phyloP scores from a whole-genome alignment of 1,140 invertebrate species.

The Drosophila kepulauana region DNA sequence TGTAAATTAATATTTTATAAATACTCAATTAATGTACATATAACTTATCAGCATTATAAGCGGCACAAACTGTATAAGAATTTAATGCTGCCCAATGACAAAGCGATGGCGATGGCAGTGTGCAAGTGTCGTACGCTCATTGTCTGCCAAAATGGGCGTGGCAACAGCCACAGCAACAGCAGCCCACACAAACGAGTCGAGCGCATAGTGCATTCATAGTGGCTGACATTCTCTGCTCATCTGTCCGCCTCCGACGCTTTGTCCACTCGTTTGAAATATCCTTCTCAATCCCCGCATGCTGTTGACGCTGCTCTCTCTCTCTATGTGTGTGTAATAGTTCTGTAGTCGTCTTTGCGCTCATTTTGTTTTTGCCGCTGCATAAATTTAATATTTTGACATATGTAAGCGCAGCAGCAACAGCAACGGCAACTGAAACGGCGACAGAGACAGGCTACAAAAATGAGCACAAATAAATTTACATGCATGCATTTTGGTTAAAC shows the following conservation, averaged over 20 bases:
- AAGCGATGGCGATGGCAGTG: slow-evolving; percentile 3
- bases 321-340: slow-evolving; percentile 35
- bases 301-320: background rate
- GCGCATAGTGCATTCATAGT: slow-evolving; percentile 32
- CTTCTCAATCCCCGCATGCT: slow-evolving; percentile 4
- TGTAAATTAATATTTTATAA: background rate
- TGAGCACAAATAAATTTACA: slow-evolving; percentile 83
- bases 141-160: slow-evolving; percentile 16
- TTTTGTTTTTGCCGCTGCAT: slow-evolving; percentile 78
- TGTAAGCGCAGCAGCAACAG: slow-evolving; percentile 66
- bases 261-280: slow-evolving; percentile 36
- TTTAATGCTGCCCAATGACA: slow-evolving; percentile 1
- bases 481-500: slow-evolving; percentile 82
- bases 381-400: slow-evolving; percentile 84
- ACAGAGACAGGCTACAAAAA: slow-evolving; percentile 58
- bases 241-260: slow-evolving; percentile 34
- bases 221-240: slow-evolving; percentile 57
- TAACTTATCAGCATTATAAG: background rate
- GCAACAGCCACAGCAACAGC: background rate
- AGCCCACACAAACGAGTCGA: slow-evolving; percentile 9
- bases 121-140: background rate
- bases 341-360: slow-evolving; percentile 60
- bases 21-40: too few relatives aligned
- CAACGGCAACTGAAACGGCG: slow-evolving; percentile 25
- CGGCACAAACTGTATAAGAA: background rate